A percentile compares a stretch with the other conserved stretches of the same genome.
Conservation (phyloP, 2,888 invertebrate genomes). For the Oeneis ivallda region DNA sequence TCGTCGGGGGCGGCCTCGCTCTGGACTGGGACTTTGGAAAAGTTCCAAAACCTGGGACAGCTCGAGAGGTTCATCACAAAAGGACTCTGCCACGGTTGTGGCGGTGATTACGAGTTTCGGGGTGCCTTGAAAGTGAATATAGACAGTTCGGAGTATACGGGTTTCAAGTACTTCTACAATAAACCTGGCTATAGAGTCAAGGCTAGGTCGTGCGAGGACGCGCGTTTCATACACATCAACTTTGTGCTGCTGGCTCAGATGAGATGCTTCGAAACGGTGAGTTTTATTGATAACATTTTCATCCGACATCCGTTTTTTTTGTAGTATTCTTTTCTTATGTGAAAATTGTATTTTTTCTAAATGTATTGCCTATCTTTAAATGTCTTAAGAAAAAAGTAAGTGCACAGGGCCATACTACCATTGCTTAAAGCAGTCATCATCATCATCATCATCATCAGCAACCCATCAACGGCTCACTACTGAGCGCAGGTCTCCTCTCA, state of each 20-base stretch:
- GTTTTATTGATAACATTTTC: constrained; percentile 37
- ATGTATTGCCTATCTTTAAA: no score
- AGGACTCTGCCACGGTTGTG: constrained; percentile 73
- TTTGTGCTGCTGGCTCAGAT: constrained; percentile 83
- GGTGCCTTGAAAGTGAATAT: constrained; percentile 72
- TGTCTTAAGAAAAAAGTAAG: no score
- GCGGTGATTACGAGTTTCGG: constrained; percentile 71
- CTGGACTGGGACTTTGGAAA: constrained; percentile 48
- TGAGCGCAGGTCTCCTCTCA: no score
- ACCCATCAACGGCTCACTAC: no score
- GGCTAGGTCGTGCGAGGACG: constrained; percentile 81
- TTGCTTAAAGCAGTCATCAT: no score
- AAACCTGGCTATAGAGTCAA: constrained; percentile 67
- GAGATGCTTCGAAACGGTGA: constrained; percentile 85
- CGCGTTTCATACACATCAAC: constrained; percentile 84
- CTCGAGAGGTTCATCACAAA: constrained; percentile 60
- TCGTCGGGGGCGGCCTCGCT: constrained; percentile 54
- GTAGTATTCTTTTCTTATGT: no score
- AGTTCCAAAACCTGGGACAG: not conserved
- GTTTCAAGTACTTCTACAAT: constrained; percentile 70
- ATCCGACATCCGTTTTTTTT: no score
- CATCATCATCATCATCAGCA: no score
- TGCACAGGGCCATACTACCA: no score
- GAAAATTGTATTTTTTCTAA: no score
- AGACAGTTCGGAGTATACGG: constrained; percentile 76